Conservation (phyloP, 2,888 invertebrate genomes). For the Cephus nigrinus region DNA sequence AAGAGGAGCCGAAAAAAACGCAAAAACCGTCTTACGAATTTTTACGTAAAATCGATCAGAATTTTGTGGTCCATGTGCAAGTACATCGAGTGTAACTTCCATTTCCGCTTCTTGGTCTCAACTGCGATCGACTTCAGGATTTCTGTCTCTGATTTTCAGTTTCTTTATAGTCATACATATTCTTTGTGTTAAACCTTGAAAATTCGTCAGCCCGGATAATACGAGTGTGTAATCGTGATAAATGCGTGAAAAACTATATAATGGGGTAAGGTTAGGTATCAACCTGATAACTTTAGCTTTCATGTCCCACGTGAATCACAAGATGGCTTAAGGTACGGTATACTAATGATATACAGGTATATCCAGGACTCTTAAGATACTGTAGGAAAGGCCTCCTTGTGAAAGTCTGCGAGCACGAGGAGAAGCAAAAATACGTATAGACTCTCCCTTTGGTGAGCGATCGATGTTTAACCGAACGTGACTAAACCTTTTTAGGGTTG, state of each 20-base stretch:
- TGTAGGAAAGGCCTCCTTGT: background rate
- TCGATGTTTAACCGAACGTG: slow-evolving; percentile 56
- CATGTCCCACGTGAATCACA: background rate
- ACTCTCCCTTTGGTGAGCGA: background rate
- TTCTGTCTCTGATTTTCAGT: background rate
- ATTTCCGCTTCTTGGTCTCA: slow-evolving; percentile 16
- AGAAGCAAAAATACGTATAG: too few relatives aligned
- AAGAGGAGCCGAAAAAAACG: too few relatives aligned
- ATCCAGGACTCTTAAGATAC: background rate
- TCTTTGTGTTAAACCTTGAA: background rate
- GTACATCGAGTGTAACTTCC: slow-evolving; percentile 26
- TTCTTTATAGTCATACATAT: background rate
- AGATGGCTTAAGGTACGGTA: background rate
- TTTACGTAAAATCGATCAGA: background rate
- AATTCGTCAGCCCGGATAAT: background rate
- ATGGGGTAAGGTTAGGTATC: background rate
- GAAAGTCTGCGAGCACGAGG: background rate
- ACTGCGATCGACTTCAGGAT: background rate
- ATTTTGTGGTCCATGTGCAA: slow-evolving; percentile 27
- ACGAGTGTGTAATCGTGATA: background rate
- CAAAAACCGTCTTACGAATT: background rate
- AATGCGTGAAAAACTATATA: background rate
- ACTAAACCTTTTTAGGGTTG: slow-evolving; percentile 49
- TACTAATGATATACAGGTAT: background rate
- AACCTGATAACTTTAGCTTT: background rate